Evolutionary conservation across 2,888 invertebrate genomes (phyloP).

Genomic region (Drosophila stalkeri): DNA sequence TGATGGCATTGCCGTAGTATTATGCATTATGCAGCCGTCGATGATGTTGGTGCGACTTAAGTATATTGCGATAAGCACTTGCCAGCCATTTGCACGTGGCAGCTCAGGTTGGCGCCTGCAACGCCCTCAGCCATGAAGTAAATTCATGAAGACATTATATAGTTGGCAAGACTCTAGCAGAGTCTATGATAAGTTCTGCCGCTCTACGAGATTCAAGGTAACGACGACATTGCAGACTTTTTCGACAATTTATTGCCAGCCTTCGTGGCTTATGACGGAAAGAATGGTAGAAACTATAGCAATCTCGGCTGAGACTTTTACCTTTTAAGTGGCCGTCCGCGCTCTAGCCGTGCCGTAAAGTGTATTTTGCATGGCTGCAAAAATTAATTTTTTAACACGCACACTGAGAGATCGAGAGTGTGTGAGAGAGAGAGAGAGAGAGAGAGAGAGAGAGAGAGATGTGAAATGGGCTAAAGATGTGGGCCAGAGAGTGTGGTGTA

Average conservation of each 20-base stretch:
- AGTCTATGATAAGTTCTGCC: slow-evolving; percentile 64
- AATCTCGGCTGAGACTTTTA: slow-evolving; percentile 49
- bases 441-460: background rate
- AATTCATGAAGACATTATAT: slow-evolving; percentile 54
- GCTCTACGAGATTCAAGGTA: slow-evolving; percentile 67
- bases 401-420: slow-evolving; percentile 33
- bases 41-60: slow-evolving; percentile 38
- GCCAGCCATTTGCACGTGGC: slow-evolving; percentile 56
- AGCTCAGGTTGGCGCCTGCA: too few relatives aligned
- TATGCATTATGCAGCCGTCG: slow-evolving; percentile 21
- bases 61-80: slow-evolving; percentile 63
- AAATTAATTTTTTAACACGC: slow-evolving; percentile 81
- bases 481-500: background rate
- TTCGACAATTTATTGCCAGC: slow-evolving; percentile 71
- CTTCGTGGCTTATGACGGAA: slow-evolving; percentile 52
- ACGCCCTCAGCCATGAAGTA: slow-evolving; percentile 26
- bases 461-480: slow-evolving; percentile 1
- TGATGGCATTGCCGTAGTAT: slow-evolving; percentile 52
- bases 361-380: slow-evolving; percentile 67
- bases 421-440: slow-evolving; percentile 2
- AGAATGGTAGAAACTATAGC: slow-evolving; percentile 60
- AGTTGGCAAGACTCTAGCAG: slow-evolving; percentile 22
- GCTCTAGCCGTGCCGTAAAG: slow-evolving; percentile 10
- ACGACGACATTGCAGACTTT: slow-evolving; percentile 69
- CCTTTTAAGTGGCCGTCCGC: slow-evolving; percentile 8